Evolutionary conservation across 2,113 vertebrate genomes (phyloP).

Genomic region (Alaudala cheleensis): DNA sequence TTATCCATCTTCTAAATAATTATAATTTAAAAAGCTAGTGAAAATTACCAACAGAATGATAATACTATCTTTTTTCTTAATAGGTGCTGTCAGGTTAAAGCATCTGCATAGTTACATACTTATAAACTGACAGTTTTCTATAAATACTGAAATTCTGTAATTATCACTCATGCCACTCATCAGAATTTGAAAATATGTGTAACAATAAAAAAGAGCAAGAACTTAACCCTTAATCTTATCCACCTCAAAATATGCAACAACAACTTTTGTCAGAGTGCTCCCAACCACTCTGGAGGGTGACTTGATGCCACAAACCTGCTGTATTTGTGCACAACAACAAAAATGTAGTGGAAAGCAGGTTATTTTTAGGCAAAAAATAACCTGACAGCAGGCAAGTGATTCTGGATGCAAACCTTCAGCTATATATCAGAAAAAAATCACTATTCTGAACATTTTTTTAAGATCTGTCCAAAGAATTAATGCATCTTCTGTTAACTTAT

Average conservation of each 20-base stretch:
- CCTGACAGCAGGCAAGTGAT: neutral
- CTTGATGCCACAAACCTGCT: neutral
- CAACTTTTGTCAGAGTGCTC: neutral
- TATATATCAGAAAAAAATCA: neutral
- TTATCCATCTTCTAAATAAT: neutral
- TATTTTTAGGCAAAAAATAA: neutral
- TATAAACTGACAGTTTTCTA: neutral
- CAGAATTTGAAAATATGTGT: neutral
- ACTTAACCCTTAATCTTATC: neutral
- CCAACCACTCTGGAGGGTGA: neutral
- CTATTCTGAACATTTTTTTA: neutral
- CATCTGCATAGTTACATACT: neutral
- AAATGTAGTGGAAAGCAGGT: neutral
- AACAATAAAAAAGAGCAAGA: neutral
- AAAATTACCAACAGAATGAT: neutral
- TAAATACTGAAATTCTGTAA: constrained; percentile 21
- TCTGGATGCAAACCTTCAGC: neutral
- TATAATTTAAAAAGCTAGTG: neutral
- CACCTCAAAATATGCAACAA: neutral
- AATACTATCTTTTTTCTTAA: neutral
- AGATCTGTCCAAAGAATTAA: neutral
- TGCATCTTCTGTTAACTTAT: neutral
- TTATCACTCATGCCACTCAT: neutral
- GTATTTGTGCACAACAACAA: neutral
- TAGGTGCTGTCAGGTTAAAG: neutral